A percentile compares a stretch with the other conserved stretches of the same genome.
phyloP scores from a whole-genome alignment of 2,797 vertebrate species.

The Squalus acanthias region DNA sequence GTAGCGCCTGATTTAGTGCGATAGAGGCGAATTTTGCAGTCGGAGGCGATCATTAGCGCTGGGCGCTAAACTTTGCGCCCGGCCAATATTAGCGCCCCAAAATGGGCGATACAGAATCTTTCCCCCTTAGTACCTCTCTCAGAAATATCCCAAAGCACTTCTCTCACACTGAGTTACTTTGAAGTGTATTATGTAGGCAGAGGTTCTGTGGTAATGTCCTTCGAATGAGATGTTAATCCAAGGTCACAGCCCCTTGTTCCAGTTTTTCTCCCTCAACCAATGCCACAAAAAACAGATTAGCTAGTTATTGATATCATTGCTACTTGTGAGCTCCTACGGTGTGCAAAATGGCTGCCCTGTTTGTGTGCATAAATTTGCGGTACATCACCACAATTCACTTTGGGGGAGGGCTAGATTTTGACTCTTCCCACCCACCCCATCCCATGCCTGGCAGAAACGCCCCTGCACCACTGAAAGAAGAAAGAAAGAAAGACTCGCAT shows the following conservation, averaged over 20 bases:
- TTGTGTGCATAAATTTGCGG: not conserved
- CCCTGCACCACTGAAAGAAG: not conserved
- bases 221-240: not conserved
- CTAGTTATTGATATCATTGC: too few species aligned
- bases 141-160: too few species aligned
- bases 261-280: not conserved
- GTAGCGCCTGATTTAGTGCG: too few species aligned
- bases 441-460: not conserved
- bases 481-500: not conserved
- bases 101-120: too few species aligned
- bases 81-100: too few species aligned
- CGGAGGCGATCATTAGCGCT: too few species aligned
- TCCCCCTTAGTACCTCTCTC: too few species aligned
- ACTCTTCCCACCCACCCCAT: not conserved
- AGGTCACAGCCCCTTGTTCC: not conserved
- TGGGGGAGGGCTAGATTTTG: not conserved
- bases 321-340: too few species aligned
- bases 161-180: not conserved
- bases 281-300: too few species aligned
- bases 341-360: too few species aligned
- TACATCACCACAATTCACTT: not conserved
- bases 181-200: not conserved
- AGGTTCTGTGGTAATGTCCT: not conserved
- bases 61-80: too few species aligned
- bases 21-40: too few species aligned